A percentile compares a stretch with the other conserved stretches of the same genome.
Conservation (phyloP, 37 sponge, comb jelly and placozoan genomes). For the Ianthella basta region DNA sequence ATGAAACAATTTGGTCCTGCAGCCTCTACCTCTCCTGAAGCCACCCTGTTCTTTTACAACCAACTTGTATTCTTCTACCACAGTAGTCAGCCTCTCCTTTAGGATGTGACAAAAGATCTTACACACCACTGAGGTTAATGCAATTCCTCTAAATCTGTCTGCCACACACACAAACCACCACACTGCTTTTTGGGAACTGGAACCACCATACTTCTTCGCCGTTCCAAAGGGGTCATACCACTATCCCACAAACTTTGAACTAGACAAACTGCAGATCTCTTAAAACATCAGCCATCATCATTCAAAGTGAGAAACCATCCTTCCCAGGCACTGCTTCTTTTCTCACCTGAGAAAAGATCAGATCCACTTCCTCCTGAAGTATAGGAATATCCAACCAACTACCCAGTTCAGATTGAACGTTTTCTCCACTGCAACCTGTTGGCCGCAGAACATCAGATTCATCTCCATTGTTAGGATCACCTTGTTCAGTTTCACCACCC, state of each 20-base stretch:
- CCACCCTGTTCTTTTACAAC: not conserved
- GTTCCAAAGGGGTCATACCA: not conserved
- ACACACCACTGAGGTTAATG: not conserved
- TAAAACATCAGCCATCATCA: not conserved
- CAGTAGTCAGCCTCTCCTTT: not conserved
- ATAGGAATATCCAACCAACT: not conserved
- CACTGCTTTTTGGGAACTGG: not conserved
- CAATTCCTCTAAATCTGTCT: not conserved
- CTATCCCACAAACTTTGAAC: not conserved
- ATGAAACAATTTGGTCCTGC: too few relatives aligned
- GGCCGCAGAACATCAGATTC: too few relatives aligned
- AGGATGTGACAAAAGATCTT: not conserved
- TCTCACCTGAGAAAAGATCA: not conserved
- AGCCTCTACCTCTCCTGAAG: slow-evolving; percentile 1
- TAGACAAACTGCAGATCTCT: not conserved
- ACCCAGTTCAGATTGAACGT: too few relatives aligned
- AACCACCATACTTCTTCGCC: not conserved
- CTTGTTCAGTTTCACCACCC: not conserved
- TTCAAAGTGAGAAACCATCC: not conserved
- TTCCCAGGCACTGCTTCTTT: not conserved
- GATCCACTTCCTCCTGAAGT: not conserved
- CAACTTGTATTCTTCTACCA: not conserved
- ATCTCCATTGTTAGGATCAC: too few relatives aligned
- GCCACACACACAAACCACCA: not conserved
- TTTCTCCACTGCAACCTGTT: too few relatives aligned